phyloP scores from a whole-genome alignment of 2,888 invertebrate species.

The Morinoia aosen region DNA sequence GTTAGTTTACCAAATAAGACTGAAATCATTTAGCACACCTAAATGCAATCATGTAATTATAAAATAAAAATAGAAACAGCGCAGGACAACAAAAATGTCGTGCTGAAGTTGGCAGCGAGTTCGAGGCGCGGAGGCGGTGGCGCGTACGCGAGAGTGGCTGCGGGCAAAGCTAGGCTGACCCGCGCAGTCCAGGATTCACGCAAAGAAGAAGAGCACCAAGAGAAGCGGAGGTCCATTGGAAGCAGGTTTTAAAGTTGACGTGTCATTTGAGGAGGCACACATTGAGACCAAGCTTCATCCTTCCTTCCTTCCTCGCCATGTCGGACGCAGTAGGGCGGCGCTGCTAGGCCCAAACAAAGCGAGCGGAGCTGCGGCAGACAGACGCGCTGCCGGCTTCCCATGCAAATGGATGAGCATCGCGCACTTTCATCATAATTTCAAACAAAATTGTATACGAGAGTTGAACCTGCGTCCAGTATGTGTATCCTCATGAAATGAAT shows the following conservation, averaged over 20 bases:
- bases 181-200: constrained; percentile 31
- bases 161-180: not conserved
- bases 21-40: not conserved
- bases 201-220: constrained; percentile 29
- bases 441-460: not conserved
- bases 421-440: not conserved
- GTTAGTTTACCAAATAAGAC: not conserved
- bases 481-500: not conserved
- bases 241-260: constrained; percentile 52
- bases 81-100: not conserved
- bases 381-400: not conserved
- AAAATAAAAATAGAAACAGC: not conserved
- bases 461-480: not conserved
- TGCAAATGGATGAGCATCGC: constrained; percentile 4
- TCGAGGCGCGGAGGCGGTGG: not conserved
- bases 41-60: not conserved
- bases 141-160: constrained; percentile 1
- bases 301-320: constrained; percentile 32
- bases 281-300: constrained; percentile 51
- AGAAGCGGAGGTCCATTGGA: constrained; percentile 41
- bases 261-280: constrained; percentile 53
- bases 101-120: not conserved
- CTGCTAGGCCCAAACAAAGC: not conserved
- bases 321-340: constrained; percentile 26
- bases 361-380: not conserved